Conservation (phyloP, 2,113 vertebrate genomes). For the Grantiella picta region DNA sequence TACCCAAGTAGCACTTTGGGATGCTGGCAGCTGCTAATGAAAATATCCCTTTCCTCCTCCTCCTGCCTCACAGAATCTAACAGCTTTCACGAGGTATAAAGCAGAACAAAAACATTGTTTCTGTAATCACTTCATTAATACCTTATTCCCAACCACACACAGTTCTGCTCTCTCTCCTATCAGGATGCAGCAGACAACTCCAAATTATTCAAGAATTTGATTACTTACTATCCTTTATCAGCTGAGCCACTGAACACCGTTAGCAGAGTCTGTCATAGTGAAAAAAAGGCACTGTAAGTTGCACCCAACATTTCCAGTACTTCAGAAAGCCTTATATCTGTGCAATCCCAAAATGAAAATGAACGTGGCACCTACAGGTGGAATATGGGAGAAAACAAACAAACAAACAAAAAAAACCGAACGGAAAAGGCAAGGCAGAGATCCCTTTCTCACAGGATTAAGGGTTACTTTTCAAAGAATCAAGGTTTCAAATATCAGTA, state of each 20-base stretch:
- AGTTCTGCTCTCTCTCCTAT: background rate
- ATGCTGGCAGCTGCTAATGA: background rate
- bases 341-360: background rate
- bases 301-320: rapidly evolving
- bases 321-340: background rate
- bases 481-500: background rate
- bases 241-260: background rate
- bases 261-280: background rate
- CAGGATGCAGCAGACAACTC: background rate
- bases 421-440: background rate
- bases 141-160: background rate
- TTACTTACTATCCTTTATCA: background rate
- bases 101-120: background rate
- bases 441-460: background rate
- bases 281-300: background rate
- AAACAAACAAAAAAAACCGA: background rate
- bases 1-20: background rate
- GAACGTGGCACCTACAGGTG: rapidly evolving
- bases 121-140: background rate
- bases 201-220: background rate
- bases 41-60: background rate
- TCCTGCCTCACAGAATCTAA: background rate
- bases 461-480: background rate
- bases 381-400: rapidly evolving
- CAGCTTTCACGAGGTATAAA: background rate